Conservation (phyloP, 2,113 vertebrate genomes). For the Mustela lutreola region DNA sequence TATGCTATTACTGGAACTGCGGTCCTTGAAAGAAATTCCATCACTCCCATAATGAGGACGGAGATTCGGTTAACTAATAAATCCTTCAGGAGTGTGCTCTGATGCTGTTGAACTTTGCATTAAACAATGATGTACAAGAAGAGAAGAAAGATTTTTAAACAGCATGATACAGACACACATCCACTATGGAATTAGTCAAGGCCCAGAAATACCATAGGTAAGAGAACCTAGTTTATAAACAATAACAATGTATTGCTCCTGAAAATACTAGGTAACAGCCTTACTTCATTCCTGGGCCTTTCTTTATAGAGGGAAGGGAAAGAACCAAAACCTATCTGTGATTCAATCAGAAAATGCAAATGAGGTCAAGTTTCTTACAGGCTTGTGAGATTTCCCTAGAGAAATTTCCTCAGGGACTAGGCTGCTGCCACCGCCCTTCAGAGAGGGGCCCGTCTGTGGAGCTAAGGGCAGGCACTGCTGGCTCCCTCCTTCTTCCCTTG, state of each 20-base stretch:
- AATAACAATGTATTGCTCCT: conserved; percentile 23
- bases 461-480: not conserved
- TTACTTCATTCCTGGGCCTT: conserved; percentile 55
- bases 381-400: conserved; percentile 87
- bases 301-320: conserved; percentile 63
- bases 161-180: not conserved
- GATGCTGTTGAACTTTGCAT: conserved; percentile 64
- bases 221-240: conserved; percentile 62
- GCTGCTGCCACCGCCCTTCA: conserved; percentile 78
- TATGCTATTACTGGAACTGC: conserved; percentile 54
- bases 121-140: conserved; percentile 46
- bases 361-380: conserved; percentile 88
- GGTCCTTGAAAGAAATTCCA: conserved; percentile 67
- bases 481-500: not conserved
- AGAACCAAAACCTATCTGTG: conserved; percentile 82
- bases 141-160: conserved; percentile 16
- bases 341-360: conserved; percentile 90
- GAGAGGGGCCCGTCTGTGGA: conserved; percentile 73
- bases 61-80: conserved; percentile 73
- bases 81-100: conserved; percentile 69
- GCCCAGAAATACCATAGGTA: not conserved
- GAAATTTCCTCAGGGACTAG: conserved; percentile 84
- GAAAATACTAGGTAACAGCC: conserved; percentile 66
- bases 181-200: not conserved
- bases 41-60: conserved; percentile 34